Evolutionary conservation across 2,888 invertebrate species (phyloP).

Genomic region (Chrysotoxum bicinctum): DNA sequence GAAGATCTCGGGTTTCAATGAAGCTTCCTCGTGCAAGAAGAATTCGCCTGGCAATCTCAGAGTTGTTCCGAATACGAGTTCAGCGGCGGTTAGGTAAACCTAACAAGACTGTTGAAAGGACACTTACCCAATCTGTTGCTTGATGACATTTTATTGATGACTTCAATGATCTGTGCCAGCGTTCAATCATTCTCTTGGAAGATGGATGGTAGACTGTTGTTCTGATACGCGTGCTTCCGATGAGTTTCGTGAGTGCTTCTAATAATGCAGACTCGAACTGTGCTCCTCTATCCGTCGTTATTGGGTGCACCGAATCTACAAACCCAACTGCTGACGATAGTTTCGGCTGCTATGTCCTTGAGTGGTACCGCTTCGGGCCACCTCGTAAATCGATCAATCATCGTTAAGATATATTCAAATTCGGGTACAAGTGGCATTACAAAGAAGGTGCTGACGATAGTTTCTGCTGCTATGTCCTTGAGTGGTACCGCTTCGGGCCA

Average conservation of each 20-base stretch:
- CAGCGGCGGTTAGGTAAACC: slow-evolving; percentile 76
- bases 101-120: slow-evolving; percentile 62
- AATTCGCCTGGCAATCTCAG: slow-evolving; percentile 33
- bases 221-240: slow-evolving; percentile 15
- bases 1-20: neutral
- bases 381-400: too few relatives aligned
- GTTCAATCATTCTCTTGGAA: slow-evolving; percentile 31
- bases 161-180: too few relatives aligned
- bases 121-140: slow-evolving; percentile 8
- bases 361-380: slow-evolving; percentile 42
- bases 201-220: slow-evolving; percentile 19
- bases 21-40: slow-evolving; percentile 16
- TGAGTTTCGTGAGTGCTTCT: neutral
- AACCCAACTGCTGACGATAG: slow-evolving; percentile 8
- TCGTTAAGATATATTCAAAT: too few relatives aligned
- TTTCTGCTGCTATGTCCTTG: too few relatives aligned
- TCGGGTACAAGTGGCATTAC: too few relatives aligned
- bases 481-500: too few relatives aligned
- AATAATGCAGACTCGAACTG: slow-evolving; percentile 21
- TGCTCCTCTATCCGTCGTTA: too few relatives aligned
- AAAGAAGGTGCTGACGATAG: too few relatives aligned
- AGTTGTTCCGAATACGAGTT: slow-evolving; percentile 29
- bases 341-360: slow-evolving; percentile 19
- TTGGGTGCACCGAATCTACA: slow-evolving; percentile 6
- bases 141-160: too few relatives aligned